These are phyloP conservation scores for Hylia prasina DNA, from an alignment of 2,113 vertebrate genomes.

Conservation along the genomic window DNA sequence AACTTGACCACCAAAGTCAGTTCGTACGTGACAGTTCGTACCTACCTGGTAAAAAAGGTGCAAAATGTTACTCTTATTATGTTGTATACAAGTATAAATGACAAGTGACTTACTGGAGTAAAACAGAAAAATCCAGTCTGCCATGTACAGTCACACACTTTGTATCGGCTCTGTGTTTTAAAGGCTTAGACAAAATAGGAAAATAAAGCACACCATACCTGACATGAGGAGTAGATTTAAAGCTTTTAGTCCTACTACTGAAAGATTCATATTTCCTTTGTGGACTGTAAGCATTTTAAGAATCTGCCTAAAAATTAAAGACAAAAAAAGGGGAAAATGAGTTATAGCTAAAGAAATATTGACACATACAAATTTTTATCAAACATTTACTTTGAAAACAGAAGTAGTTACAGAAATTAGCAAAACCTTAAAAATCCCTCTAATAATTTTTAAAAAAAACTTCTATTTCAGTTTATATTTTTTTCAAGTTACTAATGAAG, in stretches of 20 bases:
- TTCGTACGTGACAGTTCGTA: background rate
- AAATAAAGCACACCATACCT: constrained; percentile 72
- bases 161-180: background rate
- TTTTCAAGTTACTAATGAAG: background rate
- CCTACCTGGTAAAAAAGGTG: background rate
- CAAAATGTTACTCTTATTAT: background rate
- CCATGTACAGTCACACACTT: background rate
- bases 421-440: background rate
- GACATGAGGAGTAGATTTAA: constrained; percentile 85
- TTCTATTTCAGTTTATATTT: background rate
- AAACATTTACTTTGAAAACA: background rate
- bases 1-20: background rate
- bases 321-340: background rate
- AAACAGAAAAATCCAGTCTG: background rate
- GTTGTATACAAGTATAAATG: background rate
- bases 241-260: constrained; percentile 76
- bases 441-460: rapidly evolving
- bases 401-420: background rate
- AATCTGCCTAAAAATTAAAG: constrained; percentile 78
- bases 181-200: background rate
- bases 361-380: background rate
- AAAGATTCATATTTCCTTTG: constrained; percentile 72
- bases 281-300: constrained; percentile 82
- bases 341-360: background rate
- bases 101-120: background rate